Evolutionary conservation across 1,140 invertebrate genomes (phyloP).

Genomic region (Tachypleus tridentatus): DNA sequence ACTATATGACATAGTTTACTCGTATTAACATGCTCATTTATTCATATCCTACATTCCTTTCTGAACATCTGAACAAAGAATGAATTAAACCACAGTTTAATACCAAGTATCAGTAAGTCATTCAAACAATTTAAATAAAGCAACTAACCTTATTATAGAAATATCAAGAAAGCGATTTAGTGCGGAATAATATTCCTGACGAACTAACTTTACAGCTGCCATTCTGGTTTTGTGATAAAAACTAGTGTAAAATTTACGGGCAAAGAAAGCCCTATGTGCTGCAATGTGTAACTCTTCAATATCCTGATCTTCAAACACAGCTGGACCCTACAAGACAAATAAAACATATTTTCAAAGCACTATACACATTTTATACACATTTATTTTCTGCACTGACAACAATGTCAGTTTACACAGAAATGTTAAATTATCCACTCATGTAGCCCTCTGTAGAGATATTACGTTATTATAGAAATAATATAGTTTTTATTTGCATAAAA

Average conservation of each 20-base stretch:
- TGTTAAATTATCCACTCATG: no score
- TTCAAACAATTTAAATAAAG: not conserved
- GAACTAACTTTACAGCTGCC: not conserved
- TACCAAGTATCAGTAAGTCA: no score
- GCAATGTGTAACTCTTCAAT: not conserved
- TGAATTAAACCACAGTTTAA: no score
- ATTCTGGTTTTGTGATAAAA: not conserved
- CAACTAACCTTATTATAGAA: not conserved
- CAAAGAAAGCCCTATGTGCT: slow-evolving; percentile 9
- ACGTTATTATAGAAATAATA: no score
- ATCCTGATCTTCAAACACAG: not conserved
- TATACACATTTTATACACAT: not conserved
- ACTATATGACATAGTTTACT: no score
- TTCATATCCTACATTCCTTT: no score
- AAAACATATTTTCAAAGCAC: not conserved
- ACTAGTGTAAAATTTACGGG: not conserved
- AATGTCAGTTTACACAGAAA: not conserved
- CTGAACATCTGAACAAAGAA: no score
- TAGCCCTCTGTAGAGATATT: no score
- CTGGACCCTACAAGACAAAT: not conserved
- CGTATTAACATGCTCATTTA: no score
- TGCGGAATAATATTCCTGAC: not conserved
- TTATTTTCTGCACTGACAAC: not conserved
- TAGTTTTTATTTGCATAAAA: no score
- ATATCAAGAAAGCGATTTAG: not conserved